Evolutionary conservation across 2,888 invertebrate genomes (phyloP).

Genomic region (Drosophila hamatofila): DNA sequence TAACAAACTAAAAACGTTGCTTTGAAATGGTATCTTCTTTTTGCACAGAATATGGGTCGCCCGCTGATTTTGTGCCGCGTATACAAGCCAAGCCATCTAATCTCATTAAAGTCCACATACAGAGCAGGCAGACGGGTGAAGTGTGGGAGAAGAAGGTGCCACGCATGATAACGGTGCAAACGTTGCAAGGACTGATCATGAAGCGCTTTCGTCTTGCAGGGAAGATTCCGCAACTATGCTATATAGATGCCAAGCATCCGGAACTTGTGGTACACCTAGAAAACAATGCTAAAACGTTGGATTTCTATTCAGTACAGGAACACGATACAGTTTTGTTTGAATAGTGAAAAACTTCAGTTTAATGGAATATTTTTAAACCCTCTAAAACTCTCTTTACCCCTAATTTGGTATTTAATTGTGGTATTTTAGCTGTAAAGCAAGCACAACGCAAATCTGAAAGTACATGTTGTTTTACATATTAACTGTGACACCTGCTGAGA

Average conservation of each 20-base stretch:
- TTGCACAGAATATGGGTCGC: conserved; percentile 91
- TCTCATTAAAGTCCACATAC: conserved; percentile 88
- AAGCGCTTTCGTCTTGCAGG: conserved; percentile 88
- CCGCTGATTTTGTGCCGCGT: conserved; percentile 90
- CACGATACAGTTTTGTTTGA: conserved; percentile 92
- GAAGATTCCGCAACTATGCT: conserved; percentile 82
- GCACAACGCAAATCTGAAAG: conserved; percentile 23
- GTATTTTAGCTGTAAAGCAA: conserved; percentile 58
- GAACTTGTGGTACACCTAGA: conserved; percentile 91
- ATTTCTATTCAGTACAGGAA: conserved; percentile 93
- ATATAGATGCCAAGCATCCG: conserved; percentile 87
- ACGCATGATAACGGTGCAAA: conserved; percentile 92
- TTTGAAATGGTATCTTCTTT: not conserved
- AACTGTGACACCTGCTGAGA: conserved; percentile 25
- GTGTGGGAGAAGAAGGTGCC: conserved; percentile 90
- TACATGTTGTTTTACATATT: conserved; percentile 20
- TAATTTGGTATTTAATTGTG: conserved; percentile 50
- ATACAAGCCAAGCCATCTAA: conserved; percentile 89
- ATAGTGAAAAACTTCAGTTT: conserved; percentile 43
- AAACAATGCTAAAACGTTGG: conserved; percentile 92
- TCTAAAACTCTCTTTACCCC: not conserved
- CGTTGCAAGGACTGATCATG: conserved; percentile 92
- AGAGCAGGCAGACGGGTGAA: conserved; percentile 85
- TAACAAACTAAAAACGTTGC: not conserved
- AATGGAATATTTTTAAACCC: not conserved